Conservation (phyloP, 2,888 invertebrate genomes). For the Melitaea athalia region DNA sequence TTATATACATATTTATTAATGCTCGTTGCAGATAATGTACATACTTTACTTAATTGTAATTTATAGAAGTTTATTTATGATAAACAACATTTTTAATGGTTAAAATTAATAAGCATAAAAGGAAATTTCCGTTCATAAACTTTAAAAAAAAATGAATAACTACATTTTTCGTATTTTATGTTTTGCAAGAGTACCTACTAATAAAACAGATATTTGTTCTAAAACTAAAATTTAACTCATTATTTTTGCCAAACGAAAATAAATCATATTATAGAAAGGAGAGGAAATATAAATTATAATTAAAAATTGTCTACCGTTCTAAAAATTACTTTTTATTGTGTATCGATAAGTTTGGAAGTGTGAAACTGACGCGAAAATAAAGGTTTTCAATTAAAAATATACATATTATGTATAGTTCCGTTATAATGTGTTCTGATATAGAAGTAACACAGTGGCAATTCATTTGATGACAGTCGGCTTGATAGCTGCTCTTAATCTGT, state of each 20-base stretch:
- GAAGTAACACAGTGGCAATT: slow-evolving; percentile 37
- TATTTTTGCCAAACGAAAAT: no score
- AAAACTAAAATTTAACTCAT: no score
- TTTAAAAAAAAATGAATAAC: not conserved
- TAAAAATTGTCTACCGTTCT: no score
- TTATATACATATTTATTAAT: slow-evolving; percentile 8
- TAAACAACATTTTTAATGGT: slow-evolving; percentile 18
- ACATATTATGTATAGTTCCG: not conserved
- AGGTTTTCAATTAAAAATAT: no score
- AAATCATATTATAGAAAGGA: no score
- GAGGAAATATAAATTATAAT: no score
- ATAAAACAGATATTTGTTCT: no score
- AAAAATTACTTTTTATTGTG: no score
- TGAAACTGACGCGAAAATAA: no score
- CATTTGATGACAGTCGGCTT: slow-evolving; percentile 38
- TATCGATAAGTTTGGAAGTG: no score
- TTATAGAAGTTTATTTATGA: slow-evolving; percentile 25
- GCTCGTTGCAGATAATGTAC: slow-evolving; percentile 1
- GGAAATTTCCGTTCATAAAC: slow-evolving; percentile 27
- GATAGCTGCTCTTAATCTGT: slow-evolving; percentile 41
- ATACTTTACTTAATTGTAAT: slow-evolving; percentile 10
- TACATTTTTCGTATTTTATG: not conserved
- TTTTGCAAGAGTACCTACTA: not conserved
- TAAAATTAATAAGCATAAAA: slow-evolving; percentile 16
- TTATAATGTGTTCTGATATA: slow-evolving; percentile 17